Percentiles rank a stretch among this genome's conserved stretches.
These are phyloP conservation scores for Cryptophagus acutangulus DNA, from an alignment of 2,888 invertebrate genomes.

Conservation along the genomic window DNA sequence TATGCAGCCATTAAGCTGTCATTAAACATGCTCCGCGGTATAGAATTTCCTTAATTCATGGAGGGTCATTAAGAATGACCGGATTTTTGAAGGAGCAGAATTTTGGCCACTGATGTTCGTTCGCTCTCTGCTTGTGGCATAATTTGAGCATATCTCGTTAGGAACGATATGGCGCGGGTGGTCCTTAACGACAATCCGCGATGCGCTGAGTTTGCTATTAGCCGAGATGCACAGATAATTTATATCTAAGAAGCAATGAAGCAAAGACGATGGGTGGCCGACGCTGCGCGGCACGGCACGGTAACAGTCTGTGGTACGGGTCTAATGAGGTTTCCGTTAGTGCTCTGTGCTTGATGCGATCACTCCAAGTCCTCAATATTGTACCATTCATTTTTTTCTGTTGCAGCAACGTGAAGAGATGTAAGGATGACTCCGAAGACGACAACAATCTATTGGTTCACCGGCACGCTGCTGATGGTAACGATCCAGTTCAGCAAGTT, in stretches of 20 bases:
- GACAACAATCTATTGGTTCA: no score
- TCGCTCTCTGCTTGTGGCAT: conserved; percentile 41
- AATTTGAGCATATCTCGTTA: conserved; percentile 45
- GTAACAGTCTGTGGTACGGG: conserved; percentile 35
- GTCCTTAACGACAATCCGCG: conserved; percentile 45
- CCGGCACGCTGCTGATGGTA: no score
- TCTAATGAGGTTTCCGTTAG: conserved; percentile 36
- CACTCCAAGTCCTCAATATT: neutral
- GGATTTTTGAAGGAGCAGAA: conserved; percentile 10
- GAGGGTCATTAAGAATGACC: conserved; percentile 44
- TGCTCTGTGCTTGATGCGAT: neutral
- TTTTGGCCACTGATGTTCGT: conserved; percentile 31
- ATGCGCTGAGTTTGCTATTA: conserved; percentile 36
- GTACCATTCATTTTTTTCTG: neutral
- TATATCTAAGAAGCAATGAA: conserved; percentile 42
- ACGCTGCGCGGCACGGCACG: conserved; percentile 19
- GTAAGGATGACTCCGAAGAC: conserved; percentile 31
- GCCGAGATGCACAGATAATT: conserved; percentile 38
- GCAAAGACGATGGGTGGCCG: conserved; percentile 35
- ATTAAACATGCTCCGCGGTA: conserved; percentile 27
- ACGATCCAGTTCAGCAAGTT: no score
- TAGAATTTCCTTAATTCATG: conserved; percentile 41
- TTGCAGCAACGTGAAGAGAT: conserved; percentile 19
- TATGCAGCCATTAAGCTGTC: conserved; percentile 22
- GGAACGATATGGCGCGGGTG: conserved; percentile 40